These are phyloP conservation scores for Pantherophis vulpinus DNA, from an alignment of 2,797 vertebrate genomes.

Conservation along the genomic window DNA sequence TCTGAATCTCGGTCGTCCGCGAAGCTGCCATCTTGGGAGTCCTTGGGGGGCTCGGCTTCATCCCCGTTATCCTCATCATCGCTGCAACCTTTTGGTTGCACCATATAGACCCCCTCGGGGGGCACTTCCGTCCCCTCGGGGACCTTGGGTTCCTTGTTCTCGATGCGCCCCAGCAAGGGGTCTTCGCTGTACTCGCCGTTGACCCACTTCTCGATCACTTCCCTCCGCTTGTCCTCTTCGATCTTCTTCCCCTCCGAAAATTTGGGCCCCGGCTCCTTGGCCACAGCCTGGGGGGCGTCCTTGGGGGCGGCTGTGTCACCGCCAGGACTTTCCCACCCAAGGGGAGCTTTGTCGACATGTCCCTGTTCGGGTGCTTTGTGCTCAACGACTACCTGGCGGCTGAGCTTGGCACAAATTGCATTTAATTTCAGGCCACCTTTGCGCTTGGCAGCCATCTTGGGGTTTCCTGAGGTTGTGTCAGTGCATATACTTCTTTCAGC, in stretches of 20 bases:
- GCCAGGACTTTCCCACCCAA: slow-evolving; percentile 34
- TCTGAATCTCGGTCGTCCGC: slow-evolving; percentile 82
- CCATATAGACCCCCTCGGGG: slow-evolving; percentile 96
- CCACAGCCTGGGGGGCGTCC: slow-evolving; percentile 54
- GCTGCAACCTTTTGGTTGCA: slow-evolving; percentile 95
- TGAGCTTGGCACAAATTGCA: slow-evolving; percentile 99
- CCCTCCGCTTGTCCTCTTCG: slow-evolving; percentile 94
- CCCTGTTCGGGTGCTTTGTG: slow-evolving; percentile 82
- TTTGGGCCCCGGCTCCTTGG: slow-evolving; percentile 73
- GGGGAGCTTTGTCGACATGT: slow-evolving; percentile 62
- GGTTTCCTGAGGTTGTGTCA: slow-evolving; percentile 95
- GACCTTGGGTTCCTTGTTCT: slow-evolving; percentile 67
- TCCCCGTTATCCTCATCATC: slow-evolving; percentile 91
- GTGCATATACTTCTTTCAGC: slow-evolving; percentile 99
- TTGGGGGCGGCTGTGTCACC: slow-evolving; percentile 24
- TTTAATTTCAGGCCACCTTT: slow-evolving; percentile 99
- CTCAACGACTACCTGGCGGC: slow-evolving; percentile 96
- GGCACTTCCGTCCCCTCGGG: slow-evolving; percentile 78
- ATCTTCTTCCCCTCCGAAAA: slow-evolving; percentile 80
- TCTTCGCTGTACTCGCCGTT: slow-evolving; percentile 96
- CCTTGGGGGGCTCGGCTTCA: slow-evolving; percentile 61
- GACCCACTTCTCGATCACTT: slow-evolving; percentile 99
- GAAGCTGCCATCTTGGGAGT: slow-evolving; percentile 77
- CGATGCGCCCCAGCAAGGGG: slow-evolving; percentile 66
- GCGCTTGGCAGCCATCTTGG: slow-evolving; percentile 98